Evolutionary conservation across 2,888 invertebrate genomes (phyloP), one percentile per base, ranked within the genome.

Genomic region (Podabrus alpinus): DNA sequence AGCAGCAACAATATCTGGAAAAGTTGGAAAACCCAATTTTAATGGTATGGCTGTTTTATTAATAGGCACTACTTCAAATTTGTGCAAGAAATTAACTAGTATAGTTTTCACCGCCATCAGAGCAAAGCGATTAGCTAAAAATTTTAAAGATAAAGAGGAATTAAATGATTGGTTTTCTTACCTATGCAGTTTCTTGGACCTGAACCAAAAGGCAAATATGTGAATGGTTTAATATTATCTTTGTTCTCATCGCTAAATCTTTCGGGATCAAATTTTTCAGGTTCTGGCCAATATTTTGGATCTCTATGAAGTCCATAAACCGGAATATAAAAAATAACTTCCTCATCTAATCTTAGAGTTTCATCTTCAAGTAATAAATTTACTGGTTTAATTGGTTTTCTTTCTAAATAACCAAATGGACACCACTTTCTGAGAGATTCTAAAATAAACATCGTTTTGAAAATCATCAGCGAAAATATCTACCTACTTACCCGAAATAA

Each of bases 151-250:
- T 9, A 45, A n/a, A 7, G 45, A 45, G 7, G 2, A 45, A n/a
- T 45, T 7, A 45, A 45, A 45, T 7, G 5, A n/a, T 9, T 7
- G 3, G 9, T 7, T 21, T 5, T 7, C 62, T 19, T 19, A 64
- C 62, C 62, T 19, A 64, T 64, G 16, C 92, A 92, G 81, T 89
- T 91, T 72, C 92, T 88, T 1, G 90, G 92, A 3, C 92, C 92
- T 0, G 91, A 9, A 4, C 85, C 85, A 74, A 85, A 85, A 1
- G 85, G 84, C n/a, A 84, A 13, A 66, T 82, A 84, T 0, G 88
- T 84, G 64, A 87, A 88, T 0, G 88, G 87, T 13, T 86, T 80
- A 15, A 89, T 88, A 13, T 87, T 87, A 0, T 86, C 84, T 78
- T 89, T 90, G 80, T 91, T 91, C 77, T 90, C 89, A 0, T 90